Conservation (phyloP, 2,797 vertebrate genomes). For the Pyrocephalus nanus region DNA sequence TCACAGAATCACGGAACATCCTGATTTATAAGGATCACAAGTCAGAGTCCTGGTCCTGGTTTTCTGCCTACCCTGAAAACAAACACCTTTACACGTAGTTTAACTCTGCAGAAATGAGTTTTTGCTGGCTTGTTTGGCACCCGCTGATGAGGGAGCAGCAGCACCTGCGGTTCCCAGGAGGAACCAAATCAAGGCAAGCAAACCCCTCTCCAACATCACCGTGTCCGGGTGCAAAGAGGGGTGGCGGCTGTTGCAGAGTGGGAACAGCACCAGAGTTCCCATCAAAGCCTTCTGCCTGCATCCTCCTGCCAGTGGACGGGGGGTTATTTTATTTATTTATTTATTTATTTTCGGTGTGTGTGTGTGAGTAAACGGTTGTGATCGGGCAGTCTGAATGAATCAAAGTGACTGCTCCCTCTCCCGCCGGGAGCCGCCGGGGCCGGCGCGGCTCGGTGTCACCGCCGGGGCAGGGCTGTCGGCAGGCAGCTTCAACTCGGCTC, state of each 20-base stretch:
- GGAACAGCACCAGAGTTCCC: not conserved
- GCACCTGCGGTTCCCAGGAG: not conserved
- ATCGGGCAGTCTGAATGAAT: not conserved
- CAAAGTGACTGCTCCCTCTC: not conserved
- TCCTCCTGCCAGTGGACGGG: not conserved
- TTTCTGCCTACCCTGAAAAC: not conserved
- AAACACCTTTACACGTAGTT: not conserved
- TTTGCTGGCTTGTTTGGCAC: not conserved
- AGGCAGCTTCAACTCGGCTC: not conserved
- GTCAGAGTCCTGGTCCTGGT: not conserved
- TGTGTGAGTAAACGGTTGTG: not conserved
- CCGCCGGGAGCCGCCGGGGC: not conserved
- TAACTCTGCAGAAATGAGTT: not conserved
- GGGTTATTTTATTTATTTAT: not conserved
- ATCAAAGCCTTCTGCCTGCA: not conserved
- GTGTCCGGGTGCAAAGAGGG: rapidly evolving
- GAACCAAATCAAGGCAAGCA: not conserved
- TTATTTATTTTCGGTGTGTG: no score
- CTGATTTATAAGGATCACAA: rapidly evolving
- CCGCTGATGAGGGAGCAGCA: not conserved
- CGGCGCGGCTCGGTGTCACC: not conserved
- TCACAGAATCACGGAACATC: not conserved
- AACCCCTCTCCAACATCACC: rapidly evolving
- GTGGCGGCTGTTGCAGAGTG: not conserved
- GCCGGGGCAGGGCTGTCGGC: not conserved